phyloP scores from a whole-genome alignment of 2,888 invertebrate species.

The Galerucella calmariensis region DNA sequence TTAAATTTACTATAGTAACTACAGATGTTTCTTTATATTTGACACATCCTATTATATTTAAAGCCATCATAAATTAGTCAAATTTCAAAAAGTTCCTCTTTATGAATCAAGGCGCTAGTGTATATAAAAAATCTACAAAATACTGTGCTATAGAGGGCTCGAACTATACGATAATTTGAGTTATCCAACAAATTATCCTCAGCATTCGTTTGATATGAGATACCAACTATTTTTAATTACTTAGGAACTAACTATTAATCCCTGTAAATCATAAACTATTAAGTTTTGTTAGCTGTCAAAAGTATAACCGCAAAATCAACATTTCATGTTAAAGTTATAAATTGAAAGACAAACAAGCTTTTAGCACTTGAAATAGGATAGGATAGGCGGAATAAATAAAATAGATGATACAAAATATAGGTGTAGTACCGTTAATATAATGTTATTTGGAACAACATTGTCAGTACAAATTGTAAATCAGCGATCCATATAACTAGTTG shows the following conservation, averaged over 20 bases:
- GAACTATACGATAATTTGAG: conserved; percentile 11
- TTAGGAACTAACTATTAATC: neutral
- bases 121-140: conserved; percentile 21
- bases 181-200: neutral
- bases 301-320: neutral
- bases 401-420: too few relatives aligned
- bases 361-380: neutral
- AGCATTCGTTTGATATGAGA: neutral
- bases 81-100: neutral
- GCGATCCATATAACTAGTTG: too few relatives aligned
- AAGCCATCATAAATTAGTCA: neutral
- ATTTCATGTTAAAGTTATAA: neutral
- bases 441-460: too few relatives aligned
- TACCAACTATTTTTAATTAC: conserved; percentile 3
- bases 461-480: too few relatives aligned
- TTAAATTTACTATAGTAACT: too few relatives aligned
- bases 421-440: too few relatives aligned
- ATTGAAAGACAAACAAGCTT: neutral
- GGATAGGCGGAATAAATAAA: too few relatives aligned
- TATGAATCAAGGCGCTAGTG: neutral
- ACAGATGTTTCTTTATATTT: too few relatives aligned
- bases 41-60: too few relatives aligned
- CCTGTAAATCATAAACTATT: neutral
- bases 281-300: neutral
- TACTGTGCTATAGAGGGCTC: conserved; percentile 29